phyloP scores from a whole-genome alignment of 1,140 invertebrate species.

The Battus philenor region DNA sequence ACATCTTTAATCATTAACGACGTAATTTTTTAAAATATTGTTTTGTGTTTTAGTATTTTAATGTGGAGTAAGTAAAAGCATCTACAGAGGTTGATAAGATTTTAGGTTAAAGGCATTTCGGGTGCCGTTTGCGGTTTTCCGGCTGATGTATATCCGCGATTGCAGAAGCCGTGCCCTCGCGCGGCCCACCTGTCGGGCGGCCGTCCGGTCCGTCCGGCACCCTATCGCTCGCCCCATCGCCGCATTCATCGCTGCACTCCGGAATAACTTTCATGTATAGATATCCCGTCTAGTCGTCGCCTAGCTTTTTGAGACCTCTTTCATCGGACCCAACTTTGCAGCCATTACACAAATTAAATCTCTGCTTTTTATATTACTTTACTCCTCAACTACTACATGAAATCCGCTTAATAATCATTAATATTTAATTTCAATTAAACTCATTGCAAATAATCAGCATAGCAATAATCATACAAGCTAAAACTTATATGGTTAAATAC shows the following conservation, averaged over 20 bases:
- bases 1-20: background rate
- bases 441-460: too few species aligned
- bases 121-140: constrained; percentile 16
- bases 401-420: too few species aligned
- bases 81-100: too few species aligned
- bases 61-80: too few species aligned
- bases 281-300: constrained; percentile 48
- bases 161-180: constrained; percentile 32
- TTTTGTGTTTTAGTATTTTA: too few species aligned
- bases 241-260: constrained; percentile 54
- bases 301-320: constrained; percentile 52
- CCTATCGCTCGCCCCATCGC: constrained; percentile 57
- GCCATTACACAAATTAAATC: constrained; percentile 66
- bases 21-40: too few species aligned
- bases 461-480: too few species aligned
- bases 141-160: constrained; percentile 36
- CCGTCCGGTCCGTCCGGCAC: constrained; percentile 27
- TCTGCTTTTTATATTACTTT: constrained; percentile 27
- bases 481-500: too few species aligned
- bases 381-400: too few species aligned
- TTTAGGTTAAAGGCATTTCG: constrained; percentile 9
- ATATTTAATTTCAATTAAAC: too few species aligned
- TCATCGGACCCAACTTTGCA: constrained; percentile 52
- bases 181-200: constrained; percentile 26
- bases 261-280: constrained; percentile 61